Base-by-base conservation (phyloP, 1,140 invertebrate species). In the Pseudobourletiella spinata region DNA sequence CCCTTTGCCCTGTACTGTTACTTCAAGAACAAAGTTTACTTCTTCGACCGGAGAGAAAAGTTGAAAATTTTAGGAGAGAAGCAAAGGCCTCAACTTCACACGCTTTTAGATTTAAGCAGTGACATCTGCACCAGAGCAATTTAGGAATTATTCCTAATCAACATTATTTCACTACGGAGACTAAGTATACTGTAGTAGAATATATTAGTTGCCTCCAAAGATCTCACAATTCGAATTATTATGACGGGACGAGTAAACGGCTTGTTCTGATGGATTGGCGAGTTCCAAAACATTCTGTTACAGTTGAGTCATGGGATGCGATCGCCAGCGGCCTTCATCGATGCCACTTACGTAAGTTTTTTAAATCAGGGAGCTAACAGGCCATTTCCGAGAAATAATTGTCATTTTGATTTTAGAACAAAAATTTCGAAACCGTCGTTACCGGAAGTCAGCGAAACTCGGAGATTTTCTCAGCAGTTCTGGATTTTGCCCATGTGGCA, bases 81-180 rank as follows among this genome's bases (percentile, higher is more conserved):
- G 15, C 29, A n/a, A 14, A 28, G 4, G 24, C 2, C 2, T 15
- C 29, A 59, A 24, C n/a, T 20, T 16, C 59, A 15, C 15, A 26
- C 25, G 1, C 20, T 69, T 0, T 65, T 66, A 29, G 54, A 69
- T 32, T 39, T 69, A 2, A 29, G 59, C 28, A 42, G 15, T n/a
- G 26, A 42, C 3, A 14, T 8, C 8, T 16, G 43, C 16, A 22
- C 55, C 11, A 1, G 32, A 1, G 43, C 67, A n/a, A n/a, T n/a
- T n/a, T n/a, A n/a, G n/a, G n/a, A n/a, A n/a, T n/a, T n/a, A 57
- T 42, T 18, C 61, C 63, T n/a, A 61, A 65, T 56, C 64, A 69
- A 60, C 14, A 39, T 3, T 50, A 55, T 15, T 66, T 58, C 56
- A 2, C 24, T 24, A 1, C 1, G 1, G n/a, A 3, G 15, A 48